phyloP scores from a whole-genome alignment of 2,797 vertebrate genomes.

The Coregonus sp. region DNA sequence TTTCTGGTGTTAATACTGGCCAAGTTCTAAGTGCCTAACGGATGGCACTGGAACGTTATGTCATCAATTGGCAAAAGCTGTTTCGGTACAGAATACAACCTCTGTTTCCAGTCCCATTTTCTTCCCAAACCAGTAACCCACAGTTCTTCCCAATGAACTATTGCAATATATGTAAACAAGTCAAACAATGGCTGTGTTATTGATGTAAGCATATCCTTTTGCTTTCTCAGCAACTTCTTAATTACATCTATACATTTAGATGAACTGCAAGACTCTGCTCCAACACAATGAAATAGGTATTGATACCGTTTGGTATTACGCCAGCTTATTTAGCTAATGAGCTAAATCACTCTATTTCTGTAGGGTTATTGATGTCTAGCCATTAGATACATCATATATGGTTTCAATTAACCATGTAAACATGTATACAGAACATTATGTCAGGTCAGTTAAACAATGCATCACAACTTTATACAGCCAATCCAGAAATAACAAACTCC shows the following conservation, averaged over 20 bases:
- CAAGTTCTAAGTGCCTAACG: background rate
- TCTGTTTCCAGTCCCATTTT: background rate
- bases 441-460: slow-evolving; percentile 18
- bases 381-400: slow-evolving; percentile 13
- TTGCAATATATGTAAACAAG: slow-evolving; percentile 8
- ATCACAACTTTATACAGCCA: background rate
- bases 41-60: background rate
- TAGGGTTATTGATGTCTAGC: background rate
- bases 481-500: background rate
- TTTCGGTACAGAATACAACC: background rate
- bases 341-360: background rate
- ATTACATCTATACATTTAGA: background rate
- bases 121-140: slow-evolving; percentile 4
- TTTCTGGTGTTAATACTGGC: slow-evolving; percentile 2
- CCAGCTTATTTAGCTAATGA: background rate
- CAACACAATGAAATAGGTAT: background rate
- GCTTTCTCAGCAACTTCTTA: slow-evolving; percentile 14
- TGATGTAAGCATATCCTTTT: background rate
- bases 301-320: background rate
- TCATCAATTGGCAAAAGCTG: background rate
- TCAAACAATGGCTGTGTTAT: background rate
- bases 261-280: background rate
- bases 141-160: slow-evolving; percentile 1
- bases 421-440: background rate
- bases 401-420: slow-evolving; percentile 28